phyloP scores from a whole-genome alignment of 2,888 invertebrate species.

The Drosophila cognata region DNA sequence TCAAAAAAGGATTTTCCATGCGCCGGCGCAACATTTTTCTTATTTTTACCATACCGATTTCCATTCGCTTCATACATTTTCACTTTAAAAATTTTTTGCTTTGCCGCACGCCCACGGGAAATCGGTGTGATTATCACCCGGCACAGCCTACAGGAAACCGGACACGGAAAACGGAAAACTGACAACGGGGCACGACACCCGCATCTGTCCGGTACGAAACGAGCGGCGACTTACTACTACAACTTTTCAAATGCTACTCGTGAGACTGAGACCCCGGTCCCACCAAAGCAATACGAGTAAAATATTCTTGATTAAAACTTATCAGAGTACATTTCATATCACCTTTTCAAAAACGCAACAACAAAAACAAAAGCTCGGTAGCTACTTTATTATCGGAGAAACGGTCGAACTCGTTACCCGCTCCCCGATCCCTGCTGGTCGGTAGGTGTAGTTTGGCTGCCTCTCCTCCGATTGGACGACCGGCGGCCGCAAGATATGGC shows the following conservation, averaged over 20 bases:
- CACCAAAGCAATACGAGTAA: conserved; percentile 77
- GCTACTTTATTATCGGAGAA: conserved; percentile 73
- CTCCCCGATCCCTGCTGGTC: conserved; percentile 27
- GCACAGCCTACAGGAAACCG: conserved; percentile 49
- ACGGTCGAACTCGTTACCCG: conserved; percentile 73
- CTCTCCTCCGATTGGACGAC: conserved; percentile 61
- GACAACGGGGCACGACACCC: conserved; percentile 38
- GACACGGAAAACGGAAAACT: conserved; percentile 11
- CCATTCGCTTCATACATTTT: conserved; percentile 16
- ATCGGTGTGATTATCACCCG: conserved; percentile 63
- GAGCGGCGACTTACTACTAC: conserved; percentile 77
- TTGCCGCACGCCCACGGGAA: conserved; percentile 42
- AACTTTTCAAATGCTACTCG: conserved; percentile 81
- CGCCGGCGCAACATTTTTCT: conserved; percentile 67
- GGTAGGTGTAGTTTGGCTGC: conserved; percentile 64
- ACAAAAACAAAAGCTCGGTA: conserved; percentile 52
- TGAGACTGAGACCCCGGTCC: conserved; percentile 64
- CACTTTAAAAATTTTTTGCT: conserved; percentile 34
- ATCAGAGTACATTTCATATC: conserved; percentile 82
- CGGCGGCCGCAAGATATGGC: conserved; percentile 68
- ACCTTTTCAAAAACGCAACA: conserved; percentile 78
- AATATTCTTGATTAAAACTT: conserved; percentile 83
- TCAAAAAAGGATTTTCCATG: conserved; percentile 69
- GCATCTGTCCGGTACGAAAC: conserved; percentile 56
- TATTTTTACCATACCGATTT: conserved; percentile 5